phyloP scores from a whole-genome alignment of 2,888 invertebrate species.

The Melitaea athalia region DNA sequence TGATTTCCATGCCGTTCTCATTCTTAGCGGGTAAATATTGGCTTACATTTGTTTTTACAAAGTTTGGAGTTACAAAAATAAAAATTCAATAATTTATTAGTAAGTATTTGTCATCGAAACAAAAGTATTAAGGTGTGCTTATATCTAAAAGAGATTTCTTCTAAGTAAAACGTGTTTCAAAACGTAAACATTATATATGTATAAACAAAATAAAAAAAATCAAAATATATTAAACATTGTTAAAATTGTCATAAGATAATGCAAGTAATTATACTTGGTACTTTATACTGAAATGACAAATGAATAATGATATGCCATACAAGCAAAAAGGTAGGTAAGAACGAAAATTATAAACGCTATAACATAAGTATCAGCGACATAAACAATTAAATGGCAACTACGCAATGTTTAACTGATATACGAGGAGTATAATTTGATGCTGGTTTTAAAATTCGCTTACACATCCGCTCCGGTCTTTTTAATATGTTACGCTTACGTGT shows the following conservation, averaged over 20 bases:
- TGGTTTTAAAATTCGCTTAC: conserved; percentile 38
- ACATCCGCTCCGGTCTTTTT: conserved; percentile 30
- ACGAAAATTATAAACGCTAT: neutral
- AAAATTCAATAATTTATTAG: no score
- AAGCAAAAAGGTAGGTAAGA: neutral
- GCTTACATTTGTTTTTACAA: neutral
- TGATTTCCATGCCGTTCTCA: conserved; percentile 24
- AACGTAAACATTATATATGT: no score
- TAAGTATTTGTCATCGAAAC: no score
- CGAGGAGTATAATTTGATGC: conserved; percentile 35
- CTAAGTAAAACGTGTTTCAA: no score
- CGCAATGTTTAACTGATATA: conserved; percentile 6
- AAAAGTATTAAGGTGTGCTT: no score
- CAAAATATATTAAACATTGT: no score
- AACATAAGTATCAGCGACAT: neutral
- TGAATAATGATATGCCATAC: neutral
- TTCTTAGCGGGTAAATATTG: conserved; percentile 13
- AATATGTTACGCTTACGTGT: conserved; percentile 22
- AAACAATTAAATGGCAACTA: conserved; percentile 1
- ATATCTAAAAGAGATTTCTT: no score
- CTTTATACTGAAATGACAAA: no score
- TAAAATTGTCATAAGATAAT: no score
- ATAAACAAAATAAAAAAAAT: no score
- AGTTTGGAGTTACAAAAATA: neutral
- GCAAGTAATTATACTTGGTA: no score